phyloP scores from a whole-genome alignment of 2,113 vertebrate genomes.

The Talpa occidentalis region DNA sequence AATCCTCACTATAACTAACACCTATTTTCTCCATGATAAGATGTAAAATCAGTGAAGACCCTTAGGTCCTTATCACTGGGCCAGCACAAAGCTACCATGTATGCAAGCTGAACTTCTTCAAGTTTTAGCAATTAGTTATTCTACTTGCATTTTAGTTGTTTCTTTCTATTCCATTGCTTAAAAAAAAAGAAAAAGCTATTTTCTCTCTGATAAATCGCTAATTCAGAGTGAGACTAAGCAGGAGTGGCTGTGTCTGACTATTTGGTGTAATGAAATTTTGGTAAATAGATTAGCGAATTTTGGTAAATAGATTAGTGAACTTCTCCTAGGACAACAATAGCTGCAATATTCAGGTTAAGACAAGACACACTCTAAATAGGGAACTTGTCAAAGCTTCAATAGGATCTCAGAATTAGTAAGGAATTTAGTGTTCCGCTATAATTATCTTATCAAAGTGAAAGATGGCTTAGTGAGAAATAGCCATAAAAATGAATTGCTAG shows the following conservation, averaged over 20 bases:
- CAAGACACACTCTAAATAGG: slow-evolving; percentile 64
- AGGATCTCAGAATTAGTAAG: slow-evolving; percentile 70
- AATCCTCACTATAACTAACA: not conserved
- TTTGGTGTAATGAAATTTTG: slow-evolving; percentile 40
- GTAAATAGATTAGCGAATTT: slow-evolving; percentile 61
- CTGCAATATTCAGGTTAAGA: slow-evolving; percentile 66
- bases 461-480: slow-evolving; percentile 75
- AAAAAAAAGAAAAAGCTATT: not conserved
- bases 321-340: slow-evolving; percentile 56
- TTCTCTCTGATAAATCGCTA: not conserved
- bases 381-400: slow-evolving; percentile 78
- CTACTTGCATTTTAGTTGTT: not conserved
- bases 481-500: slow-evolving; percentile 78
- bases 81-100: not conserved
- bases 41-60: not conserved
- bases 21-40: not conserved
- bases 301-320: slow-evolving; percentile 56
- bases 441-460: slow-evolving; percentile 84
- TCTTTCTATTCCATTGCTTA: not conserved
- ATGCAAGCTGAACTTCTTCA: not conserved
- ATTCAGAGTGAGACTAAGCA: not conserved
- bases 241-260: not conserved
- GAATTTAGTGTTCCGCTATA: slow-evolving; percentile 80
- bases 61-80: not conserved
- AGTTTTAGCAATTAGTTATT: not conserved